Evolutionary conservation across 2,113 vertebrate genomes (phyloP), one percentile per base, ranked within the genome.

Genomic region (Oriolus oriolus): DNA sequence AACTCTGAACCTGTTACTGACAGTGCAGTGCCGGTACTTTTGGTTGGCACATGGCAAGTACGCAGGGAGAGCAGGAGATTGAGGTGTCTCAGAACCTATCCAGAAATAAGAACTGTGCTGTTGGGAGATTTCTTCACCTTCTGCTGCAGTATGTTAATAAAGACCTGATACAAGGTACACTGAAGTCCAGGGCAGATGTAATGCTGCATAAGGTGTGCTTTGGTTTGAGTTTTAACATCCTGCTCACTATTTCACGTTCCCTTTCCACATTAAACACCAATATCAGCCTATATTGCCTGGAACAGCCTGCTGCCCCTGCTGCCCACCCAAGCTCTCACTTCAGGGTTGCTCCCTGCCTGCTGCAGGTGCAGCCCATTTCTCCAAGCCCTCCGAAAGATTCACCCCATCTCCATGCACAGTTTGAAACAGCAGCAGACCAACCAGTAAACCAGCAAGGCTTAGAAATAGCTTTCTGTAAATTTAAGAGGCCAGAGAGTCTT

Each of bases 391-490:
- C 7, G 31, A 68, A 87, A 81, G 64, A 53, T 45, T 54, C 54
- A 60, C 37, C 28, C 44, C 1, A 0, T 73, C 28, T 70, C 50
- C 20, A 11, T 13, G 47, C 75, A 37, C 45, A 23, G 39, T 82
- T 75, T 76, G 70, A 83, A 79, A 80, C 21, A 70, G 30, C 66
- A 74, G 39, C 56, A 87, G 68, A 88, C 33, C 54, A 75, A 76
- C 41, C 49, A 77, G 68, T 54, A 87, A 87, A 71, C 4, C 28
- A 84, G 19, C 27, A 68, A 65, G 35, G 47, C 35, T 59, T 86
- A 63, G 59, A 86, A 91, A 71, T 16, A 85, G 27, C 39, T 81
- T 61, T 86, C 90, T 88, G 54, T 17, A 88, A 57, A 93, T 80
- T 56, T 84, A 49, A 80, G 52, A 90, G 23, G 23, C 59, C 71